phyloP scores from a whole-genome alignment of 2,888 invertebrate species.

The Pyrrhosoma nymphula region DNA sequence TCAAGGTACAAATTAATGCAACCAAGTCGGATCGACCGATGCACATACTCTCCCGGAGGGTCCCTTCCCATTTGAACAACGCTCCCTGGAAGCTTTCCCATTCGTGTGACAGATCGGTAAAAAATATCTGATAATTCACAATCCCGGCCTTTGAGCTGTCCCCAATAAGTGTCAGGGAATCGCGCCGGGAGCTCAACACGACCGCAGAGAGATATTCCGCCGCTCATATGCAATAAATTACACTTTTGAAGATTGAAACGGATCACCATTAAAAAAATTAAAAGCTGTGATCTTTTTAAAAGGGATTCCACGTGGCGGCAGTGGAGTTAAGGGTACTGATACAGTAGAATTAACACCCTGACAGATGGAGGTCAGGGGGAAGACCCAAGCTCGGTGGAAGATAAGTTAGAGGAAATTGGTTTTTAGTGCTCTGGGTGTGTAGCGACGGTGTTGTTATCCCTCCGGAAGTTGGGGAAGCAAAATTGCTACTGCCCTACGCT shows the following conservation, averaged over 20 bases:
- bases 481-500: too few relatives aligned
- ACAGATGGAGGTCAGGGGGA: conserved; percentile 6
- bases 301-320: not conserved
- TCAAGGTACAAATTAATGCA: not conserved
- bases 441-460: too few relatives aligned
- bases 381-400: not conserved
- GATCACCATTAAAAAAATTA: not conserved
- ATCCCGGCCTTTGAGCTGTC: not conserved
- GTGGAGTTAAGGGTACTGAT: not conserved
- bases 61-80: not conserved
- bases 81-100: not conserved
- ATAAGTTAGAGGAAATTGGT: not conserved
- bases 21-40: not conserved
- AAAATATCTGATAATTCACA: not conserved
- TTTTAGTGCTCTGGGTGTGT: not conserved
- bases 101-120: not conserved
- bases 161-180: not conserved
- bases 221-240: not conserved
- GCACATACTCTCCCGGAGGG: too few relatives aligned
- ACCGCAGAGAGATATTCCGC: not conserved
- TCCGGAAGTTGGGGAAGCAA: too few relatives aligned
- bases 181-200: not conserved
- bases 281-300: not conserved
- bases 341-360: not conserved
- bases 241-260: not conserved